These are phyloP conservation scores for Adelphocoris suturalis DNA, from an alignment of 2,888 invertebrate species.

Conservation along the genomic window DNA sequence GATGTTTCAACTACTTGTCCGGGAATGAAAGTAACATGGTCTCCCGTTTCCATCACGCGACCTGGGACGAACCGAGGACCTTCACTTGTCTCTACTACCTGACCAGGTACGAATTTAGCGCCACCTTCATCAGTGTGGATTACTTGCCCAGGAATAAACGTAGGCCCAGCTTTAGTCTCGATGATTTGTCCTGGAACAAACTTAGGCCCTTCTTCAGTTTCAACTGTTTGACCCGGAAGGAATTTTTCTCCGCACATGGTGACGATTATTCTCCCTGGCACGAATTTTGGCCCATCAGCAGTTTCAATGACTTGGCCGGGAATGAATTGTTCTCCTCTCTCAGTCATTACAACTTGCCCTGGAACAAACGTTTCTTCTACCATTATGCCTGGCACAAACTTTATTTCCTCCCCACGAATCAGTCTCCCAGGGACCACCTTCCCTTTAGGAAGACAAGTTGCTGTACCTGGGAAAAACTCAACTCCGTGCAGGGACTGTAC, in stretches of 20 bases:
- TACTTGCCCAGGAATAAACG: slow-evolving; percentile 89
- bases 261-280: slow-evolving; percentile 88
- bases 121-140: slow-evolving; percentile 84
- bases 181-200: slow-evolving; percentile 90
- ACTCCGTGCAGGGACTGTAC: slow-evolving; percentile 84
- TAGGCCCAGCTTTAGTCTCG: slow-evolving; percentile 86
- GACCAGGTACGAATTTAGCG: slow-evolving; percentile 83
- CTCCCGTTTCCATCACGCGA: slow-evolving; percentile 80
- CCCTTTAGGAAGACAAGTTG: slow-evolving; percentile 80
- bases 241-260: slow-evolving; percentile 84
- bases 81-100: slow-evolving; percentile 86
- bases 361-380: slow-evolving; percentile 85
- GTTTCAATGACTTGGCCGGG: slow-evolving; percentile 87
- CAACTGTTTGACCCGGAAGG: slow-evolving; percentile 86
- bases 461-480: slow-evolving; percentile 83
- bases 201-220: slow-evolving; percentile 85
- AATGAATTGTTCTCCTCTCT: slow-evolving; percentile 85
- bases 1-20: slow-evolving; percentile 81
- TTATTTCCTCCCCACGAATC: slow-evolving; percentile 83
- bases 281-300: slow-evolving; percentile 85
- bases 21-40: slow-evolving; percentile 80
- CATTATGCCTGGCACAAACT: slow-evolving; percentile 86
- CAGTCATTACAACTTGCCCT: slow-evolving; percentile 85
- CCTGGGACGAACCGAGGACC: slow-evolving; percentile 84
- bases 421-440: slow-evolving; percentile 83